phyloP scores from a whole-genome alignment of 2,797 vertebrate species.

The Psittacula derbiana region DNA sequence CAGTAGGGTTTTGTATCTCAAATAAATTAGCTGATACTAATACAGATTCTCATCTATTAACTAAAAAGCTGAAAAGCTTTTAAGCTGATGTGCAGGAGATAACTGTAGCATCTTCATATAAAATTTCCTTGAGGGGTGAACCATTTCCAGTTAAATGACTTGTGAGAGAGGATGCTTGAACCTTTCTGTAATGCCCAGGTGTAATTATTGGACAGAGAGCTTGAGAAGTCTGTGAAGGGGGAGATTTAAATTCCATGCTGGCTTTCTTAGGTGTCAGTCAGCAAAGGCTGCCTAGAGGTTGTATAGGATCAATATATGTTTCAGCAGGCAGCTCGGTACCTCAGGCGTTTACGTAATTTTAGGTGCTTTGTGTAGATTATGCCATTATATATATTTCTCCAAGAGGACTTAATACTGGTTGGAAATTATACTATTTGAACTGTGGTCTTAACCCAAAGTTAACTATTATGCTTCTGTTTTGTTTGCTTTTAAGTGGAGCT shows the following conservation, averaged over 20 bases:
- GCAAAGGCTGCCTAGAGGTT: not conserved
- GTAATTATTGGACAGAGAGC: not conserved
- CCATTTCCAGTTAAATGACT: not conserved
- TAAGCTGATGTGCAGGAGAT: constrained; percentile 24
- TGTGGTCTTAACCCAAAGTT: not conserved
- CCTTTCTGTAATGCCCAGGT: not conserved
- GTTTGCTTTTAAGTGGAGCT: not conserved
- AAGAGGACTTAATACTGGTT: not conserved
- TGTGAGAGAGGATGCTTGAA: not conserved
- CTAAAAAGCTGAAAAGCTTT: constrained; percentile 22
- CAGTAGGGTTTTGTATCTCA: not conserved
- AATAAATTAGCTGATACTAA: constrained; percentile 21
- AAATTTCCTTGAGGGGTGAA: not conserved
- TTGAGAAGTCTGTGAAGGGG: not conserved
- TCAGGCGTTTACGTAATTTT: not conserved
- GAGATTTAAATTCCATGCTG: not conserved
- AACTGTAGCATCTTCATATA: constrained; percentile 56
- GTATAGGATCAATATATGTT: not conserved
- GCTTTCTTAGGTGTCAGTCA: not conserved
- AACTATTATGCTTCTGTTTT: not conserved
- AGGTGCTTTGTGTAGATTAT: not conserved
- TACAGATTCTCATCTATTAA: constrained; percentile 10
- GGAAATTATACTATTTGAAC: not conserved
- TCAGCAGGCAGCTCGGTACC: not conserved
- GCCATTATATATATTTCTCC: not conserved